A percentile compares a stretch with the other conserved stretches of the same genome.
phyloP scores from a whole-genome alignment of 2,113 vertebrate species.

The Sapajus apella region DNA sequence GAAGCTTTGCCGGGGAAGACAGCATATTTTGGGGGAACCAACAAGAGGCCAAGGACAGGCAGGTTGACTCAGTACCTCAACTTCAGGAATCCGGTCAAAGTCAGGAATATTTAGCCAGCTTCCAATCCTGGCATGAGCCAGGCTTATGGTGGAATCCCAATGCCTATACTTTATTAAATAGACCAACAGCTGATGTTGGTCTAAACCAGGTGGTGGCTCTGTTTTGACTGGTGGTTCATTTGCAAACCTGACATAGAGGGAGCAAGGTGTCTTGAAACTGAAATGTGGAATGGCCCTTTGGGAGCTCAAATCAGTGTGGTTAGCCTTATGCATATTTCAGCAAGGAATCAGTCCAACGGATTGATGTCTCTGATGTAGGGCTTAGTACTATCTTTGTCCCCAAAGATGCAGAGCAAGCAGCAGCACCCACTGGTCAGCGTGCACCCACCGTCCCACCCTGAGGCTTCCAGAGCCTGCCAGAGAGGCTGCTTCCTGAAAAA shows the following conservation, averaged over 20 bases:
- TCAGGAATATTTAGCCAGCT: not conserved
- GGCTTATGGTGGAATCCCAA: not conserved
- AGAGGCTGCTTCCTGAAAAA: not conserved
- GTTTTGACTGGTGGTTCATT: constrained; percentile 40
- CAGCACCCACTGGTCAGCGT: not conserved
- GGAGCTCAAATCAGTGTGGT: constrained; percentile 31
- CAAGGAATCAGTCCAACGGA: constrained; percentile 52
- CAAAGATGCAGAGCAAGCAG: not conserved
- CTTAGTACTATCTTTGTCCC: not conserved
- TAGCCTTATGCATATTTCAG: constrained; percentile 52
- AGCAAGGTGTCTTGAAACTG: constrained; percentile 13
- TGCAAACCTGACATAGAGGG: not conserved
- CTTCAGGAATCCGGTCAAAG: not conserved
- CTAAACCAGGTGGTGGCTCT: not conserved
- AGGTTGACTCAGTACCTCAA: no score
- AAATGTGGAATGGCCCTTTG: constrained; percentile 2
- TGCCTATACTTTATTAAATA: not conserved
- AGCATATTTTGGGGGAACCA: not conserved
- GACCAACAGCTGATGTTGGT: not conserved
- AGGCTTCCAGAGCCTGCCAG: not conserved
- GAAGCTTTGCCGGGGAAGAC: not conserved
- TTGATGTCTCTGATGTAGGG: constrained; percentile 35
- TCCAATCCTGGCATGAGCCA: not conserved
- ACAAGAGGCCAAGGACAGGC: not conserved
- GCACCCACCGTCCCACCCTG: not conserved